These are phyloP conservation scores for Elysia chlorotica DNA, from an alignment of 1,140 invertebrate genomes.

Conservation along the genomic window DNA sequence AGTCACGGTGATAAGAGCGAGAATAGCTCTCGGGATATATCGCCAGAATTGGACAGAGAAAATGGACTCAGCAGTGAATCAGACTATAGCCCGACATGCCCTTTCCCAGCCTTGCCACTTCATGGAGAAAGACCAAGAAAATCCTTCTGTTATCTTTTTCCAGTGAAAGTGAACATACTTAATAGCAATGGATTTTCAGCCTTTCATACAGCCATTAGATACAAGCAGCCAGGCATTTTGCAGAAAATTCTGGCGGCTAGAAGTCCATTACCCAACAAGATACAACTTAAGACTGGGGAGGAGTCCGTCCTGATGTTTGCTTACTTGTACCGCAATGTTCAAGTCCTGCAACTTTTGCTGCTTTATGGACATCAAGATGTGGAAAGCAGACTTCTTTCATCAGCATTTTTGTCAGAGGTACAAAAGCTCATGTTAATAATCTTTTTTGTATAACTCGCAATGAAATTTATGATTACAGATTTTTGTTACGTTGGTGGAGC, in stretches of 20 bases:
- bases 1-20: not conserved
- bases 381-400: slow-evolving; percentile 78
- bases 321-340: slow-evolving; percentile 70
- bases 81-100: not conserved
- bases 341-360: slow-evolving; percentile 75
- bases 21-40: not conserved
- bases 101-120: not conserved
- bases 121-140: not conserved
- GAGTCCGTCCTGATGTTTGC: slow-evolving; percentile 73
- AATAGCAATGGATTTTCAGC: slow-evolving; percentile 32
- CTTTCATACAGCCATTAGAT: slow-evolving; percentile 67
- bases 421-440: no score
- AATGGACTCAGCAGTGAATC: not conserved
- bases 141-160: slow-evolving; percentile 5
- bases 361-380: slow-evolving; percentile 86
- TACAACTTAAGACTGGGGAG: slow-evolving; percentile 42
- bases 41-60: not conserved
- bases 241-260: slow-evolving; percentile 74
- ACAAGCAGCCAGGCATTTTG: slow-evolving; percentile 77
- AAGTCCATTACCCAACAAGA: slow-evolving; percentile 64
- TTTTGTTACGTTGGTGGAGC: not conserved
- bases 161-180: slow-evolving; percentile 31
- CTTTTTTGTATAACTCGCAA: no score
- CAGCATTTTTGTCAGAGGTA: slow-evolving; percentile 68
- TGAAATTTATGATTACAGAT: not conserved